Base-by-base conservation (phyloP, 2,888 invertebrate species). In the Criorhina ranunculi region DNA sequence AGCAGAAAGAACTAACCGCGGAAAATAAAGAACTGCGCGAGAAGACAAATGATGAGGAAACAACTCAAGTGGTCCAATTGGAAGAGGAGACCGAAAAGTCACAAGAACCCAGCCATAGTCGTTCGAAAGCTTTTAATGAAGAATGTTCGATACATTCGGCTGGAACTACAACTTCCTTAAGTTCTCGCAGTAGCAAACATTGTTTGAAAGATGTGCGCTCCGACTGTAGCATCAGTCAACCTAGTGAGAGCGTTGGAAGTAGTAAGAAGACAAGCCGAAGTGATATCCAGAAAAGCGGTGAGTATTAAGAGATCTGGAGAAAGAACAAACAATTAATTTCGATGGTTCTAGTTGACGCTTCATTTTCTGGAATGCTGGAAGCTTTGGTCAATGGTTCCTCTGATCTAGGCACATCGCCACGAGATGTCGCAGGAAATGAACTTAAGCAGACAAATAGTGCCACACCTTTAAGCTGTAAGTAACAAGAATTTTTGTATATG, bases 1-100 rank as follows among this genome's bases (percentile, higher is more conserved):
- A 96, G 88, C 97, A 97, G 91, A 95, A 95, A 89, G 96, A 97
- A 89, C 95, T 96, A 88, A 93, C 95, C 31, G 93, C 95, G 62
- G 97, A 97, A 91, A 95, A 97, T 75, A 96, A 79, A 4, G 17
- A 49, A 0, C 33, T 83, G 12, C 83, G 67, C 1, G 83, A 83
- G 24, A 73, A 64, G 37, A 11, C 12, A 8, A 72, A 29, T 24
- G 72, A 29, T 12, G 81, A 70, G 4, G 81, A 76, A 37, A 40
- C 42, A n/a, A 57, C 51, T 35, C 49, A 49, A 19, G 51, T 57
- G n/a, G 60, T 66, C 0, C 64, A 77, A 12, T 46, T 72, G 44
- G 72, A 72, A 0, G 77, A 82, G 19, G 72, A 77, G 5, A 29
- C 19, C 1, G 72, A 72, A 1, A 82, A 70, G 31, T 35, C 42